Conservation (phyloP, 2,113 vertebrate genomes). For the Clinocottus analis region DNA sequence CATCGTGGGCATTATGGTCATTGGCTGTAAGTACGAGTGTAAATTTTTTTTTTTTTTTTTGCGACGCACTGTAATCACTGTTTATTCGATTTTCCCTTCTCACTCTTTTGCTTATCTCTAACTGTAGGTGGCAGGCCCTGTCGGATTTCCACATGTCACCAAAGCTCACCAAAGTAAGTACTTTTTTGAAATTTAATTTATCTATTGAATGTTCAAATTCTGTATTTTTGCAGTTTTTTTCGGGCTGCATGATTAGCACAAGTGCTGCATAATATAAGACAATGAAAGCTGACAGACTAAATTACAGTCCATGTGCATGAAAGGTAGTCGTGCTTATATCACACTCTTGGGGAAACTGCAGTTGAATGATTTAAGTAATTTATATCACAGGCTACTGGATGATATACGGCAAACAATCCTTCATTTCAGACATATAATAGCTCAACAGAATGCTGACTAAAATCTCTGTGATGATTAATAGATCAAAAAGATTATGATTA, state of each 20-base stretch:
- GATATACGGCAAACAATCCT: constrained; percentile 55
- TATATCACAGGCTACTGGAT: constrained; percentile 41
- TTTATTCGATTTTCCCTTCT: not conserved
- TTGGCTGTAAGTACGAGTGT: constrained; percentile 81
- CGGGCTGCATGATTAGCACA: not conserved
- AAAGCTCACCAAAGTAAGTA: constrained; percentile 68
- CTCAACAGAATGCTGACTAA: constrained; percentile 63
- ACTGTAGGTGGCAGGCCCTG: constrained; percentile 67
- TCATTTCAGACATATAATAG: constrained; percentile 55
- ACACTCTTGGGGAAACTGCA: constrained; percentile 30
- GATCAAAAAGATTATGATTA: constrained; percentile 57
- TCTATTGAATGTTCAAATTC: not conserved
- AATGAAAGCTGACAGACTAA: constrained; percentile 15
- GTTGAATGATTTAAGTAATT: constrained; percentile 45
- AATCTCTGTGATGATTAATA: constrained; percentile 61
- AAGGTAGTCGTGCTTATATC: constrained; percentile 17
- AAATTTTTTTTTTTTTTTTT: not conserved
- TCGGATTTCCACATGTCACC: constrained; percentile 59
- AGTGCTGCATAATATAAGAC: constrained; percentile 17
- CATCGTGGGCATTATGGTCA: constrained; percentile 77
- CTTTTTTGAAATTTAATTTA: not conserved
- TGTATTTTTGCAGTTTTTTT: not conserved
- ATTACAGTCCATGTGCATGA: constrained; percentile 26
- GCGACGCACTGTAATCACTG: not conserved
- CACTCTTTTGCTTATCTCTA: not conserved